Conservation (phyloP, 2,888 invertebrate genomes). For the Dicycla oo region DNA sequence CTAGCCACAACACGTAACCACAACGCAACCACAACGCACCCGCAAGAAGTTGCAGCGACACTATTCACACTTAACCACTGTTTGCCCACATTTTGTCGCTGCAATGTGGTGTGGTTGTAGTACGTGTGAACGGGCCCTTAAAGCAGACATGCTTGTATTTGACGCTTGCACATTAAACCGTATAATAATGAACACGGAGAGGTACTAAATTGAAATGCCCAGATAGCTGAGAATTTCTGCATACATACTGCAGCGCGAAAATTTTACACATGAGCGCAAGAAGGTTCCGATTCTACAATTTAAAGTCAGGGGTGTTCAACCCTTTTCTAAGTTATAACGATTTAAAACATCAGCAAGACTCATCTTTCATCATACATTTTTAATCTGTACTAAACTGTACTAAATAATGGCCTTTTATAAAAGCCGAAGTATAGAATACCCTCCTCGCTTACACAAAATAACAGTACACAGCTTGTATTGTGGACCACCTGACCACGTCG, state of each 20-base stretch:
- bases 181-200: slow-evolving; percentile 6
- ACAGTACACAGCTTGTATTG: slow-evolving; percentile 21
- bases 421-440: slow-evolving; percentile 6
- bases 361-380: background rate
- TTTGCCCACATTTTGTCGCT: too few relatives aligned
- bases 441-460: slow-evolving; percentile 35
- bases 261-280: background rate
- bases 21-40: too few relatives aligned
- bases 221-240: background rate
- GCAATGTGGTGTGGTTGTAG: too few relatives aligned
- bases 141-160: slow-evolving; percentile 3
- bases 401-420: background rate
- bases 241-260: background rate
- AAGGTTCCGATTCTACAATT: background rate
- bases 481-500: slow-evolving; percentile 60
- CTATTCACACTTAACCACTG: too few relatives aligned
- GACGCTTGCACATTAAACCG: slow-evolving; percentile 9
- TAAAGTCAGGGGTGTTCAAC: background rate
- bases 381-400: background rate
- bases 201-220: background rate
- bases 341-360: background rate
- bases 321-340: background rate
- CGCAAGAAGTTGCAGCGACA: too few relatives aligned
- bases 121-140: background rate
- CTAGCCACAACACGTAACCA: too few relatives aligned